Conservation (phyloP, 2,113 vertebrate species). For the Microtus ochrogaster region DNA sequence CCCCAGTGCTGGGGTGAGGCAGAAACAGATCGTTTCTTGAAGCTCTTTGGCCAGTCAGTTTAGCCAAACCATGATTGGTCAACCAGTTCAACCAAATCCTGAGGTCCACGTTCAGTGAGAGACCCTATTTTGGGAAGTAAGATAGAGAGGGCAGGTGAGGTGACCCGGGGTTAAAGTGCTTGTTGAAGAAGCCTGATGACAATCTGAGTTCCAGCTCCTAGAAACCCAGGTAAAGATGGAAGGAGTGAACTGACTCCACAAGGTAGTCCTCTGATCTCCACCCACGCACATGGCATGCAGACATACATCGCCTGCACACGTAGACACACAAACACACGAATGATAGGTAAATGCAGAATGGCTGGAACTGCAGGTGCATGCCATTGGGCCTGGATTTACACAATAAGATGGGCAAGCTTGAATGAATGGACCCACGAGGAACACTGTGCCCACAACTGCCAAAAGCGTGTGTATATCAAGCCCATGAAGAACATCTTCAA, state of each 20-base stretch:
- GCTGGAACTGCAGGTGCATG: background rate
- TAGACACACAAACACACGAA: background rate
- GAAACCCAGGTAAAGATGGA: background rate
- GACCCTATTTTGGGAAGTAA: background rate
- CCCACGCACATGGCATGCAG: background rate
- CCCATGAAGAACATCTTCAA: background rate
- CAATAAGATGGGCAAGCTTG: background rate
- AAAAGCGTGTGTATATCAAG: background rate
- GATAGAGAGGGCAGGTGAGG: background rate
- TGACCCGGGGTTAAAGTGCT: background rate
- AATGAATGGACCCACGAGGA: background rate
- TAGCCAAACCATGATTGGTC: background rate
- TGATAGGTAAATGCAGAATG: background rate
- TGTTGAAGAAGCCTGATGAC: background rate
- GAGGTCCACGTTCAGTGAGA: background rate
- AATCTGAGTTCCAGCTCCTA: background rate
- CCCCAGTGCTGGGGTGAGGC: background rate
- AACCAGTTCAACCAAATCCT: background rate
- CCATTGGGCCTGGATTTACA: background rate
- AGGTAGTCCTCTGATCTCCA: background rate
- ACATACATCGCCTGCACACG: background rate
- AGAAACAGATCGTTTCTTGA: background rate
- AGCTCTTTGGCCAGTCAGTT: background rate
- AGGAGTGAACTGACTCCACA: background rate
- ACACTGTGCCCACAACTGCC: background rate